These are phyloP conservation scores for Cydia splendana DNA, from an alignment of 1,140 invertebrate species.

Conservation along the genomic window DNA sequence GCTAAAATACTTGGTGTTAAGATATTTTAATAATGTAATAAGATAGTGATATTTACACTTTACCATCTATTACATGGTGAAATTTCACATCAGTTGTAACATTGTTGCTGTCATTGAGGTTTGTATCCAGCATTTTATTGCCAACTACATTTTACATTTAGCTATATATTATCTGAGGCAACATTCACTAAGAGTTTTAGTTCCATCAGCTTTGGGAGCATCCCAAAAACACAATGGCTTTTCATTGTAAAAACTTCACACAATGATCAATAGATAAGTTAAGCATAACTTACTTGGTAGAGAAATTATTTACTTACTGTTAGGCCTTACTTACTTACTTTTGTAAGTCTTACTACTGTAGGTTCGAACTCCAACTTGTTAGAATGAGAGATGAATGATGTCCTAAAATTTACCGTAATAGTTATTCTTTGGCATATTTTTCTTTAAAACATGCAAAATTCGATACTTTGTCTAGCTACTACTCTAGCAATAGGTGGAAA, in stretches of 20 bases:
- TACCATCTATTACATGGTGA: not conserved
- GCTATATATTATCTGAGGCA: not conserved
- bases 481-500: no score
- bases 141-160: not conserved
- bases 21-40: not conserved
- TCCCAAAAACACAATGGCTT: not conserved
- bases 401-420: no score
- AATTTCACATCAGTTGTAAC: not conserved
- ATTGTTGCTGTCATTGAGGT: not conserved
- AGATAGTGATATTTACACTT: not conserved
- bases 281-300: slow-evolving; percentile 24
- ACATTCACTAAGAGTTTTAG: not conserved
- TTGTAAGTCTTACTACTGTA: not conserved
- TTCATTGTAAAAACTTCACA: not conserved
- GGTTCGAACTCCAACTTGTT: not conserved
- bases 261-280: slow-evolving; percentile 13
- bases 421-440: no score
- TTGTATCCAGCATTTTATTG: no score
- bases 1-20: not conserved
- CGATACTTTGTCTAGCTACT: no score
- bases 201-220: not conserved
- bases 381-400: not conserved
- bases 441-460: no score
- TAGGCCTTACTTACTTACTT: not conserved
- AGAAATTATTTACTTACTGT: not conserved